Percentiles rank a stretch among this genome's conserved stretches.
These are phyloP conservation scores for zebrafish (Danio rerio) DNA, from an alignment of 2,113 vertebrate genomes.

Conservation along the genomic window DNA sequence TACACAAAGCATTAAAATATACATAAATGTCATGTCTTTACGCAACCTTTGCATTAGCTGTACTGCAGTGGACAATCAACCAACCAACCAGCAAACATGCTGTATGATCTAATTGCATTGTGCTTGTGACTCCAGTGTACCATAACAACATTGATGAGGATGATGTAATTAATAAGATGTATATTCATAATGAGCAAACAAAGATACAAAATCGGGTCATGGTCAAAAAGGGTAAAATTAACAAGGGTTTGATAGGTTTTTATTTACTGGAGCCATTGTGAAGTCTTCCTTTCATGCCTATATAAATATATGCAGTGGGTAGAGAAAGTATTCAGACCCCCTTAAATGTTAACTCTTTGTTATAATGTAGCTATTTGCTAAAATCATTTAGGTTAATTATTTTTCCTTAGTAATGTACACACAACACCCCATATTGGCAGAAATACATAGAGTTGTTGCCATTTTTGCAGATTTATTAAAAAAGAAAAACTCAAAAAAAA, in stretches of 20 bases:
- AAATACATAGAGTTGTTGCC: too few relatives aligned
- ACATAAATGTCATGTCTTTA: slow-evolving; percentile 66
- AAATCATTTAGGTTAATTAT: too few relatives aligned
- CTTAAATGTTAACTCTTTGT: too few relatives aligned
- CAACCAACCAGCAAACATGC: slow-evolving; percentile 49
- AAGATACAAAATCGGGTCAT: not conserved
- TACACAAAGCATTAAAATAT: slow-evolving; percentile 58
- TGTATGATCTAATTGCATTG: slow-evolving; percentile 14
- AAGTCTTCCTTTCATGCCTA: not conserved
- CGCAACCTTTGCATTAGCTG: slow-evolving; percentile 45
- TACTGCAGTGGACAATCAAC: slow-evolving; percentile 45
- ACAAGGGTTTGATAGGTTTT: not conserved
- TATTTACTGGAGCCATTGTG: not conserved
- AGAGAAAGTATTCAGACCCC: too few relatives aligned
- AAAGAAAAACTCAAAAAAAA: too few relatives aligned
- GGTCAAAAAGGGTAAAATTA: not conserved
- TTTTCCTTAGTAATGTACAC: too few relatives aligned
- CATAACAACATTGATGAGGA: not conserved
- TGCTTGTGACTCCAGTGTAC: not conserved
- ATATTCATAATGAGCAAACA: slow-evolving; percentile 23
- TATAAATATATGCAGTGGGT: too few relatives aligned
- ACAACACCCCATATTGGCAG: too few relatives aligned
- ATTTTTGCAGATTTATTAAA: too few relatives aligned
- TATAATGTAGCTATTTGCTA: too few relatives aligned
- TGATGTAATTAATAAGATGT: slow-evolving; percentile 9